Percentiles rank a stretch among this genome's conserved stretches.
These are phyloP conservation scores for Deilephila porcellus DNA, from an alignment of 2,888 invertebrate genomes.

Conservation along the genomic window DNA sequence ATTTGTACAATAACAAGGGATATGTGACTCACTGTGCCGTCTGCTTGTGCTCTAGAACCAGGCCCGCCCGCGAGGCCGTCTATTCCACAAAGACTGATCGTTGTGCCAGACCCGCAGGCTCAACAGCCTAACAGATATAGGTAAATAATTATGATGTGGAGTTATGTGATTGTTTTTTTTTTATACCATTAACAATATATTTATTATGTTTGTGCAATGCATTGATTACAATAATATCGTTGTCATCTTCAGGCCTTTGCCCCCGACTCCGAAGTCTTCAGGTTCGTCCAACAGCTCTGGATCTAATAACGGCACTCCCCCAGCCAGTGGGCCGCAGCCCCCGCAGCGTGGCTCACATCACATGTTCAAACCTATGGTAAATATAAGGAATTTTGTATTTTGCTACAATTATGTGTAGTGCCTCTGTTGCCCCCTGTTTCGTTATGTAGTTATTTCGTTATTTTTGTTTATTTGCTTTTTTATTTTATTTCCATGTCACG, in stretches of 20 bases:
- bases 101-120: constrained; percentile 94
- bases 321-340: constrained; percentile 84
- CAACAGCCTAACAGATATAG: constrained; percentile 88
- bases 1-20: constrained; percentile 41
- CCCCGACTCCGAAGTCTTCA: constrained; percentile 91
- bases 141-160: constrained; percentile 55
- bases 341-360: constrained; percentile 93
- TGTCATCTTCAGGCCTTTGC: constrained; percentile 87
- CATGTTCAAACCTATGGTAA: constrained; percentile 94
- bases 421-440: constrained; percentile 41
- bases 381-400: constrained; percentile 23
- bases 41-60: constrained; percentile 86
- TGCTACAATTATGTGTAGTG: not conserved
- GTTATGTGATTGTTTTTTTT: not conserved
- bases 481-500: constrained; percentile 82
- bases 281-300: constrained; percentile 86
- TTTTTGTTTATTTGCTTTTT: constrained; percentile 68
- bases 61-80: constrained; percentile 95
- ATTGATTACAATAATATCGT: constrained; percentile 1
- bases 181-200: constrained; percentile 1
- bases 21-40: constrained; percentile 47
- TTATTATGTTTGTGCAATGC: not conserved
- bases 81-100: constrained; percentile 95
- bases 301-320: constrained; percentile 82
- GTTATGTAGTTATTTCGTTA: constrained; percentile 38